Percentiles rank a stretch among this genome's conserved stretches.
phyloP scores from a whole-genome alignment of 2,113 vertebrate species.

The Pituophis catenifer region DNA sequence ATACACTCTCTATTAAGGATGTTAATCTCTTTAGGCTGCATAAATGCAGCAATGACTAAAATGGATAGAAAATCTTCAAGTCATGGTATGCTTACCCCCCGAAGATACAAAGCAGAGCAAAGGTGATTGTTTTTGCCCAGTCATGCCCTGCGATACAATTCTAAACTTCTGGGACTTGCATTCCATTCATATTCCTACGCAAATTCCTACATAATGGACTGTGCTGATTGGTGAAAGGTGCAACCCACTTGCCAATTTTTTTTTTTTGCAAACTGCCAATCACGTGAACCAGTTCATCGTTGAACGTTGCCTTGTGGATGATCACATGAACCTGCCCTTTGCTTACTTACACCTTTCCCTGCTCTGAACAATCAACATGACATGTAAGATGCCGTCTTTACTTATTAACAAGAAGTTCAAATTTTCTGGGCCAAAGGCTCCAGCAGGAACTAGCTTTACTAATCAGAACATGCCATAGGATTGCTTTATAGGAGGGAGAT shows the following conservation, averaged over 20 bases:
- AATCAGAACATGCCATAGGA: not conserved
- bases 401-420: not conserved
- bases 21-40: not conserved
- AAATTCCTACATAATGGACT: slow-evolving; percentile 4
- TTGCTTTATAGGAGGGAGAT: not conserved
- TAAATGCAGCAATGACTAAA: not conserved
- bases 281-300: accelerated
- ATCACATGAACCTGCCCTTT: not conserved
- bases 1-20: not conserved
- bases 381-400: not conserved
- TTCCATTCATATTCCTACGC: not conserved
- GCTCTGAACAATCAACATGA: not conserved
- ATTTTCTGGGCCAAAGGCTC: not conserved
- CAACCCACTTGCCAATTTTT: slow-evolving; percentile 8
- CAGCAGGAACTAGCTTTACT: not conserved
- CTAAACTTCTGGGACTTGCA: not conserved
- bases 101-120: not conserved
- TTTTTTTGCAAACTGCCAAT: not conserved
- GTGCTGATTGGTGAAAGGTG: not conserved
- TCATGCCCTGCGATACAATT: not conserved
- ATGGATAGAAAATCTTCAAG: not conserved
- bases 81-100: not conserved
- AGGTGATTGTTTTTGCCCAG: not conserved
- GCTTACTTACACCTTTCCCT: not conserved
- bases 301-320: not conserved